phyloP scores from a whole-genome alignment of 2,113 vertebrate species.

The Tautogolabrus adspersus region DNA sequence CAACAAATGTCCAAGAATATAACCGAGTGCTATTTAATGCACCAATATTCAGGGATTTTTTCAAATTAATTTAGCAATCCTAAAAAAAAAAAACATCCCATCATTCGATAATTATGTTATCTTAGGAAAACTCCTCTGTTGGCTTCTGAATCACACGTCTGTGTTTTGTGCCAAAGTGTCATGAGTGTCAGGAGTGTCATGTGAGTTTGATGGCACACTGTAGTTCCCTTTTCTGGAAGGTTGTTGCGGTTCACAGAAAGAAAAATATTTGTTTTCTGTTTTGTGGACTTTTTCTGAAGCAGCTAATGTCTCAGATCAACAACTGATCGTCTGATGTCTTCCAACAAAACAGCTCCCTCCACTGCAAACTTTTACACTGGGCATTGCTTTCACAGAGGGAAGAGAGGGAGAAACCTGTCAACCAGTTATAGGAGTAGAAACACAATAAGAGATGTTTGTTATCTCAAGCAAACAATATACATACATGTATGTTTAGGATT shows the following conservation, averaged over 20 bases:
- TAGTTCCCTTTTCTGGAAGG: slow-evolving; percentile 10
- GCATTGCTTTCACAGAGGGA: too few species aligned
- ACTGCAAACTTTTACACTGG: not conserved
- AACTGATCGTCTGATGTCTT: not conserved
- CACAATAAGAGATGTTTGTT: not conserved
- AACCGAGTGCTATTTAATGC: not conserved
- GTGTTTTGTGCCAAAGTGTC: not conserved
- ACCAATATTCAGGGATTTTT: not conserved
- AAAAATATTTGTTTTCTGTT: slow-evolving; percentile 11
- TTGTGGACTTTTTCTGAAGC: not conserved
- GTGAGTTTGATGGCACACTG: not conserved
- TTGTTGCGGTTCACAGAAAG: slow-evolving; percentile 10
- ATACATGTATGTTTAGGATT: slow-evolving; percentile 1
- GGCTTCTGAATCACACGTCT: slow-evolving; percentile 6
- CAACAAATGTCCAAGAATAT: not conserved
- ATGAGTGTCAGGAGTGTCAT: not conserved
- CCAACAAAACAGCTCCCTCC: not conserved
- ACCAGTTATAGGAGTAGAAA: too few species aligned
- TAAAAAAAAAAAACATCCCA: not conserved
- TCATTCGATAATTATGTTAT: not conserved
- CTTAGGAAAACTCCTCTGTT: not conserved
- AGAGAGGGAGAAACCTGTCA: not conserved
- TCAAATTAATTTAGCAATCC: too few species aligned
- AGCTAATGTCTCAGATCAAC: not conserved
- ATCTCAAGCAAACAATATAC: not conserved